Evolutionary conservation across 1,140 invertebrate genomes (phyloP).

Genomic region (Venturia canescens): DNA sequence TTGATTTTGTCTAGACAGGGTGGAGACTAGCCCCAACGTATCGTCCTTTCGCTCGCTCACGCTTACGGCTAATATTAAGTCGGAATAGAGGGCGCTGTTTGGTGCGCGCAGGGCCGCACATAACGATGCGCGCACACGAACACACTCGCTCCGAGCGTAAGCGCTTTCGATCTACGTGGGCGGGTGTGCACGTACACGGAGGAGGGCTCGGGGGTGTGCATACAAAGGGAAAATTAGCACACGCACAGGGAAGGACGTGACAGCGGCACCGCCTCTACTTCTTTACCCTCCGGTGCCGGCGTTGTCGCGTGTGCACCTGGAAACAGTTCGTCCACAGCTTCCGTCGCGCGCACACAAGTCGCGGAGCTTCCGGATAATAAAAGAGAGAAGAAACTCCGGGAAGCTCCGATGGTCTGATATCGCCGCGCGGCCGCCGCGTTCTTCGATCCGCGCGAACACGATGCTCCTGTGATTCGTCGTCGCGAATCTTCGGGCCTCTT

Average conservation of each 20-base stretch:
- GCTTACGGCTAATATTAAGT: slow-evolving; percentile 43
- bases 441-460: background rate
- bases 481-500: too few species aligned
- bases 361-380: too few species aligned
- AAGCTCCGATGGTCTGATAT: background rate
- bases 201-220: background rate
- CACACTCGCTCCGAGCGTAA: background rate
- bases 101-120: background rate
- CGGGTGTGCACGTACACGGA: background rate
- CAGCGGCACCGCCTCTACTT: slow-evolving; percentile 23
- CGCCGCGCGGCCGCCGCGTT: too few species aligned
- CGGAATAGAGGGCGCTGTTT: slow-evolving; percentile 42
- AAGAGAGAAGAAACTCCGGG: too few species aligned
- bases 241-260: background rate
- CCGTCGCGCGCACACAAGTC: slow-evolving; percentile 5
- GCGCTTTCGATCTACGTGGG: background rate
- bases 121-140: background rate
- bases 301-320: slow-evolving; percentile 30
- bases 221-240: background rate
- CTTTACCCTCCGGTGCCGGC: slow-evolving; percentile 20
- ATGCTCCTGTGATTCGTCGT: background rate
- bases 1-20: slow-evolving; percentile 76
- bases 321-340: slow-evolving; percentile 32
- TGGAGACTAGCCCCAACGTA: slow-evolving; percentile 68
- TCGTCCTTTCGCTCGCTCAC: slow-evolving; percentile 56